phyloP scores from a whole-genome alignment of 2,797 vertebrate species.

The Carduelis carduelis region DNA sequence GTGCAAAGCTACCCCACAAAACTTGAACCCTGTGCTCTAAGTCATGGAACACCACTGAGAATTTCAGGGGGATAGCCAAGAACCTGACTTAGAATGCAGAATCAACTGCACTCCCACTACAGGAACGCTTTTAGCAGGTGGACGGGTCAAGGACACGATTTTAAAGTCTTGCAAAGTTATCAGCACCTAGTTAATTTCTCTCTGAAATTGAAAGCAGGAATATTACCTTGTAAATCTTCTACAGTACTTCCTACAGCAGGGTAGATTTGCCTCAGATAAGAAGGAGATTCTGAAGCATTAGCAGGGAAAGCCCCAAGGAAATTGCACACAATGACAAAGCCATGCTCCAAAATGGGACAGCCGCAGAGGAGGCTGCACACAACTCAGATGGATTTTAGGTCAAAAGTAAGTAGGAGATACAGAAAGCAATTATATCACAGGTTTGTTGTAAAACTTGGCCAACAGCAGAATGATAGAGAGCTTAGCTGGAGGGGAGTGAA shows the following conservation, averaged over 20 bases:
- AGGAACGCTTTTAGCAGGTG: background rate
- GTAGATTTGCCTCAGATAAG: conserved; percentile 4
- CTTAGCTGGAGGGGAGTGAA: background rate
- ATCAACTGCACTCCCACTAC: background rate
- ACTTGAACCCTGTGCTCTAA: background rate
- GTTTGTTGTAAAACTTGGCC: background rate
- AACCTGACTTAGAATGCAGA: background rate
- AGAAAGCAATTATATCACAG: background rate
- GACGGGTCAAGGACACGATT: background rate
- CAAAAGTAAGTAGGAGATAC: background rate
- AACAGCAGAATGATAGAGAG: background rate
- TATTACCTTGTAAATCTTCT: background rate
- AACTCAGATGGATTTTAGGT: background rate
- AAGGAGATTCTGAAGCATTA: background rate
- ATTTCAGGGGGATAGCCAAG: background rate
- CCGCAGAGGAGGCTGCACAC: background rate
- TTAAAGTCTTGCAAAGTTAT: background rate
- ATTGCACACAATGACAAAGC: background rate
- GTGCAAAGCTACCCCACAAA: background rate
- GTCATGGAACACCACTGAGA: background rate
- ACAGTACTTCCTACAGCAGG: background rate
- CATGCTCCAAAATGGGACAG: background rate
- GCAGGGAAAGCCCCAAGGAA: background rate
- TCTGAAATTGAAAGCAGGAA: background rate
- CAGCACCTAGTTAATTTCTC: background rate